These are phyloP conservation scores for Cinclus mexicanus DNA, from an alignment of 2,113 vertebrate genomes.

Conservation along the genomic window DNA sequence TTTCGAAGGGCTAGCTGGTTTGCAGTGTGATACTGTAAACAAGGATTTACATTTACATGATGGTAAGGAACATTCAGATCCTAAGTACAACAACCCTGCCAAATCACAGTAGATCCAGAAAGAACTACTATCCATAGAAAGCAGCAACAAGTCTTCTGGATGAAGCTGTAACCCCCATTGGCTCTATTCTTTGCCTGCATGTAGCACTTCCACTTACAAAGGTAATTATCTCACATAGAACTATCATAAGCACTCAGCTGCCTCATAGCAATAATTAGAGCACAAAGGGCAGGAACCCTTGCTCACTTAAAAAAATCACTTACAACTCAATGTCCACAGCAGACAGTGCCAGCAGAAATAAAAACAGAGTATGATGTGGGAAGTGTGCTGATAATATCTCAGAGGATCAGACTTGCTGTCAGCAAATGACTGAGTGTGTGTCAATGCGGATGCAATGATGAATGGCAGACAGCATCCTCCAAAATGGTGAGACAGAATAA, in stretches of 20 bases:
- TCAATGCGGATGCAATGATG: not conserved
- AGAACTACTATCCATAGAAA: not conserved
- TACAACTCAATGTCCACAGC: not conserved
- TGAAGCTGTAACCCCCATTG: not conserved
- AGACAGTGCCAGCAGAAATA: not conserved
- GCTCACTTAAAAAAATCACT: not conserved
- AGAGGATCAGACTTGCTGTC: not conserved
- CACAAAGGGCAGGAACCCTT: not conserved
- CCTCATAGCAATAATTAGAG: not conserved
- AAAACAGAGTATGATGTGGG: not conserved
- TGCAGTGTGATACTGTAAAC: not conserved
- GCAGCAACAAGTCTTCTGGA: not conserved
- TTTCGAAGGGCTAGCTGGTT: not conserved
- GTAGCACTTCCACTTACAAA: not conserved
- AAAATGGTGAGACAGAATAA: not conserved
- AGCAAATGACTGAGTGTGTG: not conserved
- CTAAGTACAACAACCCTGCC: not conserved
- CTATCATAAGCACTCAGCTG: not conserved
- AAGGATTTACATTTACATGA: not conserved
- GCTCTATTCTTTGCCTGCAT: not conserved
- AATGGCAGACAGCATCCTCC: not conserved
- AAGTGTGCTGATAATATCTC: not conserved
- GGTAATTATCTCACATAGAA: fast-evolving
- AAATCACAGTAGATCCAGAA: not conserved
- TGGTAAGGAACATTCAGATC: not conserved